These are phyloP conservation scores for Listrodromus nycthemerus DNA, from an alignment of 2,888 invertebrate species.

Conservation along the genomic window DNA sequence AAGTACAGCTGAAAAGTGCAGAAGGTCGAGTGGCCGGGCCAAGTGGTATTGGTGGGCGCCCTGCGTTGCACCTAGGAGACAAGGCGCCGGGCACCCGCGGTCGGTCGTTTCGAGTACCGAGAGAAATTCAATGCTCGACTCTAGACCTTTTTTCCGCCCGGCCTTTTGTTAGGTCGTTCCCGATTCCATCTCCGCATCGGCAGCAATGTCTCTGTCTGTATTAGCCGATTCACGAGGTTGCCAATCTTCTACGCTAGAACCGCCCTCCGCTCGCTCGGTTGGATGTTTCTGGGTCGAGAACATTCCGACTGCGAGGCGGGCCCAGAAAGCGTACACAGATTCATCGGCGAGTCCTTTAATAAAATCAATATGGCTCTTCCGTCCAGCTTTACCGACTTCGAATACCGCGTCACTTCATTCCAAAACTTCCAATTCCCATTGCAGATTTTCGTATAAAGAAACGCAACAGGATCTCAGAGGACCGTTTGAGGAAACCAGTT, in stretches of 20 bases:
- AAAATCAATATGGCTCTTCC: constrained; percentile 20
- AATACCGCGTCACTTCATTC: constrained; percentile 21
- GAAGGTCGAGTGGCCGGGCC: constrained; percentile 76
- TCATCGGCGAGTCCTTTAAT: not conserved
- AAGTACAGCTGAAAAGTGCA: constrained; percentile 70
- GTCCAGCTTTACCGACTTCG: constrained; percentile 6
- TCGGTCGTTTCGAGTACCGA: constrained; percentile 47
- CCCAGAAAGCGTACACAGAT: constrained; percentile 22
- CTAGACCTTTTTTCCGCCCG: constrained; percentile 49
- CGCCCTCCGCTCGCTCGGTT: not conserved
- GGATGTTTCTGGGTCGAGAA: constrained; percentile 72
- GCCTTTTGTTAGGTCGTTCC: constrained; percentile 51
- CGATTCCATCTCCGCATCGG: constrained; percentile 66
- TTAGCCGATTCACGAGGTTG: not conserved
- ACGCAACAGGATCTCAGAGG: not conserved
- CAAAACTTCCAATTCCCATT: constrained; percentile 5
- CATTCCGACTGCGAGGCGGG: constrained; percentile 30
- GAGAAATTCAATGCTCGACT: constrained; percentile 53
- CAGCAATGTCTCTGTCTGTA: not conserved
- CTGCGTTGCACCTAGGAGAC: constrained; percentile 16
- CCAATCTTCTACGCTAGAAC: constrained; percentile 5
- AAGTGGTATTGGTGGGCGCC: constrained; percentile 70
- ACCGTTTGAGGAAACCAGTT: constrained; percentile 1
- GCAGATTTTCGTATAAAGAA: not conserved
- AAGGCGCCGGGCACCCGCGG: constrained; percentile 9